A percentile compares a stretch with the other conserved stretches of the same genome.
Conservation (phyloP, 2,888 invertebrate species). For the Lymantria dispar region DNA sequence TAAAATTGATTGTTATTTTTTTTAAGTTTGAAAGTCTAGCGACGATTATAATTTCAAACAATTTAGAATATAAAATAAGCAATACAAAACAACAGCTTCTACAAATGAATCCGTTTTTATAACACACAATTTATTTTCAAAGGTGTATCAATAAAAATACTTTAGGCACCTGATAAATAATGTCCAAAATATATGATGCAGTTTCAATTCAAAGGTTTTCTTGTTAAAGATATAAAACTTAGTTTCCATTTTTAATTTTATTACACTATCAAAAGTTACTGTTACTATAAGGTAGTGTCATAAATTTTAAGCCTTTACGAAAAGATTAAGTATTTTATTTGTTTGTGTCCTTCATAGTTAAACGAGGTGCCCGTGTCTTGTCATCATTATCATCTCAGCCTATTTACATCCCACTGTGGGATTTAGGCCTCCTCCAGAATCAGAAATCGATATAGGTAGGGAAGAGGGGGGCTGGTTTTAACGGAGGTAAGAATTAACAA, state of each 20-base stretch:
- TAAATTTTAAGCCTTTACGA: constrained; percentile 28
- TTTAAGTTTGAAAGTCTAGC: too few species aligned
- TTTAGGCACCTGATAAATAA: constrained; percentile 31
- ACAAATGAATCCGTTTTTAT: not conserved
- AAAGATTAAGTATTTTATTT: constrained; percentile 9
- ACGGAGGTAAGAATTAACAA: too few species aligned
- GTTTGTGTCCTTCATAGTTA: not conserved
- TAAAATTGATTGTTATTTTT: too few species aligned
- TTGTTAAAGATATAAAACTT: constrained; percentile 34
- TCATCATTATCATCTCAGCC: too few species aligned
- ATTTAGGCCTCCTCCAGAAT: too few species aligned
- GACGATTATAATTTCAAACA: too few species aligned
- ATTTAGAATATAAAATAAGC: too few species aligned
- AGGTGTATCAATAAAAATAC: constrained; percentile 25
- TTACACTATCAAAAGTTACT: constrained; percentile 34
- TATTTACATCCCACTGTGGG: too few species aligned
- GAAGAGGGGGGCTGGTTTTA: too few species aligned
- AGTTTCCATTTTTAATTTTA: constrained; percentile 38
- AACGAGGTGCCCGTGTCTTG: not conserved
- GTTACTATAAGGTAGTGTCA: constrained; percentile 28
- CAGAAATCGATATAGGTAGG: too few species aligned
- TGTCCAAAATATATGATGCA: constrained; percentile 27
- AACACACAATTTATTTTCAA: constrained; percentile 6
- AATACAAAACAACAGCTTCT: not conserved
- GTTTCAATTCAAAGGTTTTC: constrained; percentile 24